Conservation (phyloP, 2,113 vertebrate species). For the Shinisaurus crocodilurus region DNA sequence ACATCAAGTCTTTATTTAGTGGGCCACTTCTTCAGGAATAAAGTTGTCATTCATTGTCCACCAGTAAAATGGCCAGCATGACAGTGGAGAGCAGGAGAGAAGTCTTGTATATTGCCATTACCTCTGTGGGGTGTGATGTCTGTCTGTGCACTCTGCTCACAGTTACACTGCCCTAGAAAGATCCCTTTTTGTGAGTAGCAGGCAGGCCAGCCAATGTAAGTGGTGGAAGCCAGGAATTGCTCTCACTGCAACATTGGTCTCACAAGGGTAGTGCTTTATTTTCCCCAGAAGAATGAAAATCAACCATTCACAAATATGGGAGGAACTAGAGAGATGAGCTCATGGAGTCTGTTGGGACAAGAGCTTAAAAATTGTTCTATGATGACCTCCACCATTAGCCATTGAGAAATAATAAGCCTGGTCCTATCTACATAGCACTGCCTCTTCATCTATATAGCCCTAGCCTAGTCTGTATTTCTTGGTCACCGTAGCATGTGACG, state of each 20-base stretch:
- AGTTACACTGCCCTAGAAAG: too few species aligned
- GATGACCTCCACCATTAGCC: not conserved
- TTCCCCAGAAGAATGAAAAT: not conserved
- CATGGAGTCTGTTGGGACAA: not conserved
- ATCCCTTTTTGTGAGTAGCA: too few species aligned
- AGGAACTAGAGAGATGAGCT: not conserved
- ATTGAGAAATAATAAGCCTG: not conserved
- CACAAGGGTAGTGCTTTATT: not conserved
- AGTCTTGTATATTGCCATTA: too few species aligned
- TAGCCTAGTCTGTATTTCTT: not conserved
- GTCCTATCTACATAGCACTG: not conserved
- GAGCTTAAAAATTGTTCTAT: not conserved
- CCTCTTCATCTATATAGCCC: not conserved
- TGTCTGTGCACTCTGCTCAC: too few species aligned
- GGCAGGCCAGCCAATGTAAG: too few species aligned
- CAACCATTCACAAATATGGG: not conserved
- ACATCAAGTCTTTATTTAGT: not conserved
- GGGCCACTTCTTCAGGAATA: not conserved
- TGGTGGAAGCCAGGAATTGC: not conserved
- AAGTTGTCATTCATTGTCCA: not conserved
- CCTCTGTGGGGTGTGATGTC: too few species aligned
- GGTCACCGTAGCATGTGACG: not conserved
- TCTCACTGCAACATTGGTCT: not conserved
- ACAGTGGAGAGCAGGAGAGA: too few species aligned
- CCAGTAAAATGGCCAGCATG: not conserved